phyloP scores from a whole-genome alignment of 1,140 invertebrate species.

The Drosophila sucinea region DNA sequence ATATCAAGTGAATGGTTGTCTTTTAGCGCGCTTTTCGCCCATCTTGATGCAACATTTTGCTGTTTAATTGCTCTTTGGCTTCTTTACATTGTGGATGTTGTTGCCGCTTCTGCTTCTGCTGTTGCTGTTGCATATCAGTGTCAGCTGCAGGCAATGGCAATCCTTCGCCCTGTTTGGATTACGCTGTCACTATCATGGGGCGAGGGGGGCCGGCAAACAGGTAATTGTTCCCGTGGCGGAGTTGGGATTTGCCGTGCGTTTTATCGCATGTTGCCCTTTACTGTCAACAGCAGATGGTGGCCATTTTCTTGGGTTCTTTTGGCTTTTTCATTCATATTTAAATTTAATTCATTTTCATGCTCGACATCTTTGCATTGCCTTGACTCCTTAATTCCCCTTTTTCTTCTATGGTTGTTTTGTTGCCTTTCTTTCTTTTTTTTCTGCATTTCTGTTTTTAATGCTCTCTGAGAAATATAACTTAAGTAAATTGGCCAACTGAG shows the following conservation, averaged over 20 bases:
- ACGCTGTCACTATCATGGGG: constrained; percentile 46
- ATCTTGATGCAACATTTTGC: constrained; percentile 24
- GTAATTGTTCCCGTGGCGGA: constrained; percentile 7
- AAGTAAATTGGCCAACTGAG: constrained; percentile 14
- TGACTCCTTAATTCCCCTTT: constrained; percentile 18
- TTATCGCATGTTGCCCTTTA: constrained; percentile 23
- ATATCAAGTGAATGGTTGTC: constrained; percentile 4
- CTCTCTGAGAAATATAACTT: constrained; percentile 23
- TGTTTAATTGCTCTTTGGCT: constrained; percentile 55
- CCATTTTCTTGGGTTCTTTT: neutral
- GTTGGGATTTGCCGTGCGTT: constrained; percentile 23
- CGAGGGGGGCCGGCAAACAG: constrained; percentile 13
- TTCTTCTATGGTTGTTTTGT: neutral
- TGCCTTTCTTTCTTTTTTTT: neutral
- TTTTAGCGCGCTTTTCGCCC: neutral
- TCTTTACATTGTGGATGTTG: constrained; percentile 17
- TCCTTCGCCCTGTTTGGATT: constrained; percentile 22
- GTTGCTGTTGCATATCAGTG: constrained; percentile 38
- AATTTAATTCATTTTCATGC: constrained; percentile 53
- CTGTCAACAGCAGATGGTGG: constrained; percentile 7
- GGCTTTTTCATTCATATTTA: constrained; percentile 49
- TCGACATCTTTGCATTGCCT: constrained; percentile 2
- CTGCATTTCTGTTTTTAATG: constrained; percentile 10
- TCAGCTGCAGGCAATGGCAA: constrained; percentile 40
- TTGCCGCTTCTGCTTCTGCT: constrained; percentile 6